phyloP scores from a whole-genome alignment of 2,888 invertebrate genomes.

The Thecophora atra region DNA sequence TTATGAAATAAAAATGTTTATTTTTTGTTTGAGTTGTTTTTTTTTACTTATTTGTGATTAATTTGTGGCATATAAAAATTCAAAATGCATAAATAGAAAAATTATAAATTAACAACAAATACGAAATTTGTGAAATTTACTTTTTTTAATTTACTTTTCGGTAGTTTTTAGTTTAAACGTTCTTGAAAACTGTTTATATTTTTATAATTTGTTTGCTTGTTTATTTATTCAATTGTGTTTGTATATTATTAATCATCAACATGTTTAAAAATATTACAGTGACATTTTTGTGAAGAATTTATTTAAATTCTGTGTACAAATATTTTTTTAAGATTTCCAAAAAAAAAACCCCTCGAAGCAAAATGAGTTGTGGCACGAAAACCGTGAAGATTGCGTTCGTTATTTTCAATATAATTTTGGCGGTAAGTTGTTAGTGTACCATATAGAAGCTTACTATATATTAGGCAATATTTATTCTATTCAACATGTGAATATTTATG shows the following conservation, averaged over 20 bases:
- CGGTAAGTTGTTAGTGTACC: constrained; percentile 53
- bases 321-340: constrained; percentile 40
- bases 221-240: too few species aligned
- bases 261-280: too few species aligned
- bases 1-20: background rate
- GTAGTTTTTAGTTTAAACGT: background rate
- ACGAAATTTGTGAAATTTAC: too few species aligned
- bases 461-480: too few species aligned
- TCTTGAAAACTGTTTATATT: background rate
- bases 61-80: background rate
- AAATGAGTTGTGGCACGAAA: constrained; percentile 59
- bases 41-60: too few species aligned
- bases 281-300: too few species aligned
- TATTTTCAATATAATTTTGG: constrained; percentile 56
- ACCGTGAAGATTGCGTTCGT: constrained; percentile 57
- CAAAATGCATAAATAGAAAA: background rate
- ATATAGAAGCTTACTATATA: too few species aligned
- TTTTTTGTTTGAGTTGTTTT: background rate
- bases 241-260: too few species aligned
- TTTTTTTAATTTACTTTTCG: too few species aligned
- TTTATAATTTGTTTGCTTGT: background rate
- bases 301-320: background rate
- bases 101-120: too few species aligned
- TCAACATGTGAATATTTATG: too few species aligned
- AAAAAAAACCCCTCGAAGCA: constrained; percentile 26